These are phyloP conservation scores for Hyppa rectilinea DNA, from an alignment of 2,888 invertebrate genomes.

Conservation along the genomic window DNA sequence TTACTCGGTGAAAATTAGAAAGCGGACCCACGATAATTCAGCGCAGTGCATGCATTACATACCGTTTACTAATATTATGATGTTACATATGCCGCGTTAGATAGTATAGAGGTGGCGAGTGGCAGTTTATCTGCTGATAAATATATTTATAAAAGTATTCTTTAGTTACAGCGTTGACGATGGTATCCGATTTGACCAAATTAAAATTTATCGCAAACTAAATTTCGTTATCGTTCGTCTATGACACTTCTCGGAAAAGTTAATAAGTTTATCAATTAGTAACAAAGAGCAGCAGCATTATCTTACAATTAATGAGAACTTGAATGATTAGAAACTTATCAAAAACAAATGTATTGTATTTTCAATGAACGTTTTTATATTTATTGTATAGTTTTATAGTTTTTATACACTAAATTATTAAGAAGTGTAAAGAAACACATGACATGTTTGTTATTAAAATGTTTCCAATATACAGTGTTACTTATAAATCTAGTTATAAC, in stretches of 20 bases:
- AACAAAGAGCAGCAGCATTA: constrained; percentile 42
- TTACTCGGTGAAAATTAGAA: constrained; percentile 83
- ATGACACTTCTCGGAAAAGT: constrained; percentile 38
- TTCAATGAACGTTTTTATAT: too few relatives aligned
- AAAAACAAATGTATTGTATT: constrained; percentile 4
- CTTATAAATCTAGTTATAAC: too few relatives aligned
- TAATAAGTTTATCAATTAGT: constrained; percentile 56
- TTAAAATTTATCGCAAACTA: constrained; percentile 28
- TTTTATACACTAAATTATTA: constrained; percentile 12
- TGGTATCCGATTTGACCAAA: constrained; percentile 26
- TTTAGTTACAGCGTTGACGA: background rate
- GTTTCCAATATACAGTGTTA: background rate
- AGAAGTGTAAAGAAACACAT: background rate
- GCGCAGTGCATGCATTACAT: constrained; percentile 71
- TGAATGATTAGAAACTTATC: constrained; percentile 15
- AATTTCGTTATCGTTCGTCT: constrained; percentile 41
- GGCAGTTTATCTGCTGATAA: constrained; percentile 3
- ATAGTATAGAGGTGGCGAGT: background rate
- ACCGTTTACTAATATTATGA: constrained; percentile 60
- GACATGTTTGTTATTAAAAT: background rate
- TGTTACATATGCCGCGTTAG: constrained; percentile 51
- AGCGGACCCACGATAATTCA: constrained; percentile 76
- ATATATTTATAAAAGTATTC: background rate
- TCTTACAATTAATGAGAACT: constrained; percentile 38
- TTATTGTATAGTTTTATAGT: background rate